Evolutionary conservation across 1,140 invertebrate genomes (phyloP), one percentile per base, ranked within the genome.

Genomic region (Drosophila ironensis): DNA sequence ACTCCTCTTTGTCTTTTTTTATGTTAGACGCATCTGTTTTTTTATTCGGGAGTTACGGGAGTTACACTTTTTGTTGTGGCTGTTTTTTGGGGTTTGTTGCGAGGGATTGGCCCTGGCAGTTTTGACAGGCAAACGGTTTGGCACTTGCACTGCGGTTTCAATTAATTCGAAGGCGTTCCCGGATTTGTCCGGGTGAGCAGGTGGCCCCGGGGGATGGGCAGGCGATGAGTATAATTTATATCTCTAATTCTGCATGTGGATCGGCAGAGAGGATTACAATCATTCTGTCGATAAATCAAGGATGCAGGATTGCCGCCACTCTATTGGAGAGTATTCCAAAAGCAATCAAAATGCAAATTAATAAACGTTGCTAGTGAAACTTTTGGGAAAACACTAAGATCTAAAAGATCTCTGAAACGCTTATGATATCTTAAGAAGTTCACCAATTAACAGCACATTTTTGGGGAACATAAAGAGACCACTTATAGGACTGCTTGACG

Each of bases 131-230:
- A 30, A 54, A 54, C 69, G 73, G 41, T 59, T 71, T 71, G 67
- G 57, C 73, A 78, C 78, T 84, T 74, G 70, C 46, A 40, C 52
- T 86, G 80, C 52, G 80, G 80, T 84, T 84, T 84, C 74, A 84
- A 82, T 82, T 82, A 86, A 82, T 82, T 84, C 41, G 52, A 19
- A 50, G 78, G 78, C 78, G 78, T 84, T 75, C 54, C 53, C 24
- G 16, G 42, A 33, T 25, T 41, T 38, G 8, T 12, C 17, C 5
- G 33, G 0, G 6, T 27, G 25, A 38, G 33, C 24, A 44, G 33
- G 42, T 38, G 47, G n/a, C 12, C 9, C 5, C 25, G 6, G 6
- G 1, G 33, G 27, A 44, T 46, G 33, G 22, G 25, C 14, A 19
- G n/a, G 19, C 5, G 3, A 30, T n/a, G 33, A 30, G 19, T 25